Evolutionary conservation across 1,140 invertebrate species (phyloP).

Genomic region (Saccostrea cuccullata): DNA sequence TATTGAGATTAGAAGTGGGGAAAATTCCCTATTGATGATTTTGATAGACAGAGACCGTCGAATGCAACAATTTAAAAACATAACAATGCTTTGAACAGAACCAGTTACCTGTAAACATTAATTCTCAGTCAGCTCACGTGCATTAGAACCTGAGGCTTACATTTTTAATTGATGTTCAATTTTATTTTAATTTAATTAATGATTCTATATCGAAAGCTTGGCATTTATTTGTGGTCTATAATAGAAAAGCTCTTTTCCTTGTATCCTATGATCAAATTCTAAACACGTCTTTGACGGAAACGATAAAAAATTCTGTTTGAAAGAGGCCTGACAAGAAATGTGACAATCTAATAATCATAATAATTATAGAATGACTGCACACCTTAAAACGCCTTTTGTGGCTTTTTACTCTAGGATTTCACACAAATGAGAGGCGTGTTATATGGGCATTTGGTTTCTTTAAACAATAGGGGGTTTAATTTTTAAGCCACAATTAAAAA

Average conservation of each 20-base stretch:
- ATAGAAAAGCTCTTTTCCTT: not conserved
- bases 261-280: not conserved
- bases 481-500: not conserved
- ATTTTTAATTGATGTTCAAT: not conserved
- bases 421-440: not conserved
- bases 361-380: not conserved
- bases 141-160: not conserved
- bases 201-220: not conserved
- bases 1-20: too few relatives aligned
- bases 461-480: not conserved
- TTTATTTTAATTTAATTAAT: not conserved
- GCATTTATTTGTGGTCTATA: not conserved
- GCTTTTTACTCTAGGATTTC: not conserved
- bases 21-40: too few relatives aligned
- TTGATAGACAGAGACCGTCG: too few relatives aligned
- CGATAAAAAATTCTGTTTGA: not conserved
- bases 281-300: not conserved
- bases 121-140: not conserved
- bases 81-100: too few relatives aligned
- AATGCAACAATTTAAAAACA: too few relatives aligned
- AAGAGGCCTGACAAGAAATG: not conserved
- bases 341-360: constrained; percentile 20
- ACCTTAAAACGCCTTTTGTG: not conserved
- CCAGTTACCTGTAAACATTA: not conserved
- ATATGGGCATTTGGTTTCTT: not conserved